Evolutionary conservation across 2,797 vertebrate species (phyloP), one percentile per base, ranked within the genome.

Genomic region (Cirrhinus mrigala): DNA sequence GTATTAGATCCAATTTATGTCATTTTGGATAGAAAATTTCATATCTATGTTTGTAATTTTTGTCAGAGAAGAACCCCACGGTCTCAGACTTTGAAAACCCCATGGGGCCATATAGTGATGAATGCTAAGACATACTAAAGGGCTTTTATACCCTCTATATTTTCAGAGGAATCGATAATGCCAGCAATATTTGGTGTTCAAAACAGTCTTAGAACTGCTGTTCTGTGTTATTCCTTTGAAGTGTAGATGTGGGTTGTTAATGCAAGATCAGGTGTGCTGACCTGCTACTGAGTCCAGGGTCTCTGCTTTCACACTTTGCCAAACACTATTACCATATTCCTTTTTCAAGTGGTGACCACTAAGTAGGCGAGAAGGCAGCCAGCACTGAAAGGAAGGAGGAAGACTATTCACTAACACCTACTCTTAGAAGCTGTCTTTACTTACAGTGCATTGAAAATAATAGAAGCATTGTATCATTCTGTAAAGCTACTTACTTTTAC

Each of bases 331-430:
- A 81, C 56, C 24, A 79, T 74, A 62, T 74, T 62, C 9, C 11
- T 50, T 77, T 70, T 68, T 82, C 60, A 69, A 58, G 82, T 79
- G 46, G 68, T 64, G 77, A 29, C 50, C 24, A 52, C 40, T 60
- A 52, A 80, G 54, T 50, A 54, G 56, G 18, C n/a, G 11, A 33
- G 40, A 81, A 81, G 48, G 64, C 64, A 70, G 33, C 9, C 3
- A 20, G 66, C 56, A 66, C 33, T 68, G 27, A 68, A 82, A 15
- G 12, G 20, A 74, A 82, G 27, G 37, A 33, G 18, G 60, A 7
- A 66, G 44, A 64, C 60, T 82, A 40, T 81, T 71, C 50, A 60
- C 52, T 70, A 81, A 40, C 50, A 70, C 79, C 66, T 81, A 40
- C 50, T 46, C 6, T 70, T 6, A 27, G 12, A 71, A 54, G 33